phyloP scores from a whole-genome alignment of 1,140 invertebrate genomes.

The Drosophila carrolli region DNA sequence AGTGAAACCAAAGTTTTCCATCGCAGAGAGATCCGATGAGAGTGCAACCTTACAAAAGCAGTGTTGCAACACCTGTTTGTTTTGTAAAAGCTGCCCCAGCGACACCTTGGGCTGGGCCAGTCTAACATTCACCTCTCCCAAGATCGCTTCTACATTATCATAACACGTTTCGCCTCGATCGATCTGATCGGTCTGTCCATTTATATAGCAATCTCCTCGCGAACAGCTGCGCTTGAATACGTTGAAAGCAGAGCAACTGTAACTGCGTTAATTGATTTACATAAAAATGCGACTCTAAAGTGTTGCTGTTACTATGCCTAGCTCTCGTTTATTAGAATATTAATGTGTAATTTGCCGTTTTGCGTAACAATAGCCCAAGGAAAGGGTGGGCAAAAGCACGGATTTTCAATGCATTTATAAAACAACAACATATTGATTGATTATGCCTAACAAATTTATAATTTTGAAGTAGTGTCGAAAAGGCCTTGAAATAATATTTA shows the following conservation, averaged over 20 bases:
- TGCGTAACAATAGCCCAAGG: not conserved
- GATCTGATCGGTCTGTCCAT: slow-evolving; percentile 11
- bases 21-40: not conserved
- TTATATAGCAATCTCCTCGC: slow-evolving; percentile 23
- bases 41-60: slow-evolving; percentile 51
- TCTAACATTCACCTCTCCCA: slow-evolving; percentile 45
- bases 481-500: too few relatives aligned
- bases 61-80: slow-evolving; percentile 50
- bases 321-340: slow-evolving; percentile 30
- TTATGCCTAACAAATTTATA: too few relatives aligned
- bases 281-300: slow-evolving; percentile 48
- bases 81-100: slow-evolving; percentile 39
- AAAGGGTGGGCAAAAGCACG: too few relatives aligned
- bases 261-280: slow-evolving; percentile 61
- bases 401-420: too few relatives aligned
- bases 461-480: too few relatives aligned
- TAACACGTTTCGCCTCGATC: slow-evolving; percentile 54
- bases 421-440: too few relatives aligned
- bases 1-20: slow-evolving; percentile 16
- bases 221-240: slow-evolving; percentile 31
- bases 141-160: slow-evolving; percentile 54
- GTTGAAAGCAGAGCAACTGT: slow-evolving; percentile 41
- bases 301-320: slow-evolving; percentile 23
- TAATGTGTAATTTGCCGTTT: slow-evolving; percentile 10
- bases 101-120: slow-evolving; percentile 56